Evolutionary conservation across 2,113 vertebrate genomes (phyloP), one percentile per base, ranked within the genome.

Genomic region (Lasiurus borealis): DNA sequence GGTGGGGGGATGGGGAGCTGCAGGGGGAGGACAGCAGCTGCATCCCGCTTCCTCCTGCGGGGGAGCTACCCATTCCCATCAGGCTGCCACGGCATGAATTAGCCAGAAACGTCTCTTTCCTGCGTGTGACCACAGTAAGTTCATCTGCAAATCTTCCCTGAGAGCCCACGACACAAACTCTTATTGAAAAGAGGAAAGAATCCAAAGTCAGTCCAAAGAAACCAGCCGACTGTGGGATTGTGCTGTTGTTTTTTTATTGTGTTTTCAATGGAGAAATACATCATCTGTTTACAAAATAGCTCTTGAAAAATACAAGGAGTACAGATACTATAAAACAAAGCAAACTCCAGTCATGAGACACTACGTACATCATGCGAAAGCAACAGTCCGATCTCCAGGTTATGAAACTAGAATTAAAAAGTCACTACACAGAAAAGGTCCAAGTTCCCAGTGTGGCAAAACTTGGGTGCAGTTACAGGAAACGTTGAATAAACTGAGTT

Each of bases 201-300:
- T 19, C 88, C 91, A 94, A 92, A 44, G 25, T 87, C 8, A 82
- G 90, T 96, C 94, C 95, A 98, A 98, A 98, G 97, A 98, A 98
- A 95, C 90, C 93, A 98, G 95, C 78, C 98, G 95, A 95, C 93
- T 91, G 25, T 98, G 98, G 98, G 97, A 98, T 98, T 99, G 98
- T 98, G 98, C 98, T 98, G 98, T 98, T 98, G 75, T 98, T 96
- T 94, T 97, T 98, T 99, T 99, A 98, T 98, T 98, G 98, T 98
- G 98, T 98, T 99, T 99, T 98, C 98, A 98, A 99, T 99, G 98
- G 98, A 99, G 98, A 99, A 99, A 99, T 99, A 99, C 98, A 98
- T 99, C 98, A 98, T 99, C 98, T 99, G 98, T 99, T 99, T 99
- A 99, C 98, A 99, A 99, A 99, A 99, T 99, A 98, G 98, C 98